These are phyloP conservation scores for Haliclystus octoradiatus DNA, from an alignment of 30 jellyfish, hydroid and myxozoan species.

Conservation along the genomic window DNA sequence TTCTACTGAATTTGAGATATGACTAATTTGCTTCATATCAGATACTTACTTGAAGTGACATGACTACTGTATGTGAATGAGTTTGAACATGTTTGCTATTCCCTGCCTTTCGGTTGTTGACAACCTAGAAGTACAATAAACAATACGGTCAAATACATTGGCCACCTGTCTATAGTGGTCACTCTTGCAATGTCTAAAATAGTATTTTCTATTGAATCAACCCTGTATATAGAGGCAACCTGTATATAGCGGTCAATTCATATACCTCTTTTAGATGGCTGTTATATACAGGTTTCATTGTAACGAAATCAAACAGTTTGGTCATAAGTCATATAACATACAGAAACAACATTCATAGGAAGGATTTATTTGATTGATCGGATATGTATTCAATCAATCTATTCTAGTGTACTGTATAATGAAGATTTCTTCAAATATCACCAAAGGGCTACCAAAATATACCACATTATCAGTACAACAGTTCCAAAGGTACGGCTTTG, in stretches of 20 bases:
- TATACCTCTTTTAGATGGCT: not conserved
- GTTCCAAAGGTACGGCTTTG: no score
- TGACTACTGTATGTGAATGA: slow-evolving; percentile 90
- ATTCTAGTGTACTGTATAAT: no score
- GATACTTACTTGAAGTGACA: slow-evolving; percentile 68
- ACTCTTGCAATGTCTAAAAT: not conserved
- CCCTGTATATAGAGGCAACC: not conserved
- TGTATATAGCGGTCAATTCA: not conserved
- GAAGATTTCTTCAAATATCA: no score
- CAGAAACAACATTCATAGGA: no score
- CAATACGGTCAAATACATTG: not conserved
- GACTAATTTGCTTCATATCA: no score
- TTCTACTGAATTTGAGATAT: no score
- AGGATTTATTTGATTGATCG: no score
- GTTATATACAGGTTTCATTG: not conserved
- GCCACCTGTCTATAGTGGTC: not conserved
- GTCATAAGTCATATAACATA: no score
- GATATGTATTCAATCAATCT: no score
- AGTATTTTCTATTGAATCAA: not conserved
- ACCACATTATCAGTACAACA: no score
- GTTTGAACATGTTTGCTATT: slow-evolving; percentile 82
- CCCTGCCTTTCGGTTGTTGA: slow-evolving; percentile 36
- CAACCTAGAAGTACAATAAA: slow-evolving; percentile 29
- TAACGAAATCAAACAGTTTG: no score
- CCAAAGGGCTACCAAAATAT: no score